Conservation (phyloP, 2,888 invertebrate species). For the Amphipoea oculea region DNA sequence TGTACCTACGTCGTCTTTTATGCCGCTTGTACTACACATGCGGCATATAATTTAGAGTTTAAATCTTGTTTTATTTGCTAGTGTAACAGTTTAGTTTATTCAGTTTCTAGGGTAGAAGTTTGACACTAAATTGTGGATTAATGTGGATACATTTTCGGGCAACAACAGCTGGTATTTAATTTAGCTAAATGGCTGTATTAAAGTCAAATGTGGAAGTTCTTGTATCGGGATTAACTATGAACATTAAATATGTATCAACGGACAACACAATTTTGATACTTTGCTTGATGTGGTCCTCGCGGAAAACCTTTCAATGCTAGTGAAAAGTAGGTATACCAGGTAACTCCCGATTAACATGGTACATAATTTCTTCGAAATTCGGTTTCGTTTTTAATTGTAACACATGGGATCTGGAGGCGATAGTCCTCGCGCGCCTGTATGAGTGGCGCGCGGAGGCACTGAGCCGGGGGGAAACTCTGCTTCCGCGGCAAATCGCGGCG, state of each 20-base stretch:
- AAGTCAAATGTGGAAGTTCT: neutral
- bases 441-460: too few relatives aligned
- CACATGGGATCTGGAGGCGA: too few relatives aligned
- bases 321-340: neutral
- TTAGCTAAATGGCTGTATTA: neutral
- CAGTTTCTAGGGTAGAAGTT: too few relatives aligned
- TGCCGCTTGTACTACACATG: neutral
- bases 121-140: constrained; percentile 3
- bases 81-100: neutral
- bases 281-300: neutral
- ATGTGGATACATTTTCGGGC: neutral
- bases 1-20: neutral
- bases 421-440: too few relatives aligned
- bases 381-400: neutral
- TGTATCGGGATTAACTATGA: neutral
- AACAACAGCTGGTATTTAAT: constrained; percentile 17
- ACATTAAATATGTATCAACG: neutral
- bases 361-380: neutral
- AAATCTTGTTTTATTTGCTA: constrained; percentile 4
- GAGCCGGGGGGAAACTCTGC: too few relatives aligned
- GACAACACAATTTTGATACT: neutral
- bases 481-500: too few relatives aligned
- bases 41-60: neutral
- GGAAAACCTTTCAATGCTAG: neutral
- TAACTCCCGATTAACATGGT: neutral